Evolutionary conservation across 1,140 invertebrate species (phyloP), one percentile per base, ranked within the genome.

Genomic region (Teleogryllus occipitalis): DNA sequence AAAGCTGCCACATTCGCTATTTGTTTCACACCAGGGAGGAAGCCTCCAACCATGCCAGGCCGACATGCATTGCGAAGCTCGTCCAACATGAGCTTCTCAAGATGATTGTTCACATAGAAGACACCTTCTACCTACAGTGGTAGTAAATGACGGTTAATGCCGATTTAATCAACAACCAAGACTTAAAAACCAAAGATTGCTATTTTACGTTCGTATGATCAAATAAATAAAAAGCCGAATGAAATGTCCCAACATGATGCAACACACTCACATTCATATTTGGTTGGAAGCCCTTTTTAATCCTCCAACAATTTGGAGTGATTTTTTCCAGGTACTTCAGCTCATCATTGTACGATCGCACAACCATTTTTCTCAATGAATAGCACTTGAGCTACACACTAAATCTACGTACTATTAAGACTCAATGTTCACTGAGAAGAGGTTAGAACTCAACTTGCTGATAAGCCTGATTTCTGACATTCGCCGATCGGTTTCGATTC

Each of bases 1-100:
- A 99, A 87, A 8, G 98, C 97, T 76, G 98, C 98, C 75, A 99
- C 98, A 91, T 99, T 99, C 0, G 97, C 98, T 83, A 99, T 99
- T 88, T 99, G 98, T 89, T 99, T 99, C 81, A 99, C 95, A 46
- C 97, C 98, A 0, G 98, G 98, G 78, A 99, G 88, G 87, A 99
- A 99, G 0, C 98, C 98, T 80, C 98, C 98, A 65, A 96, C 89
- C 85, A 92, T 92, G 10, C 95, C 96, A 27, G 95, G 94, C 72
- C 93, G 89, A 85, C 96, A 97, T 0, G 96, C 90, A 87, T 98
- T 97, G 82, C 92, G 89, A 75, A 99, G 87, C 85, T 99, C 98
- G 80, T 99, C 98, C 84, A 99, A 94, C 98, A 99, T 99, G 0
- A 99, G 88, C 83, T 93, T 94, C 86, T 99, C 98, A 80, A 99